Evolutionary conservation across 2,113 vertebrate genomes (phyloP), one percentile per base, ranked within the genome.

Genomic region (Tichodroma muraria): DNA sequence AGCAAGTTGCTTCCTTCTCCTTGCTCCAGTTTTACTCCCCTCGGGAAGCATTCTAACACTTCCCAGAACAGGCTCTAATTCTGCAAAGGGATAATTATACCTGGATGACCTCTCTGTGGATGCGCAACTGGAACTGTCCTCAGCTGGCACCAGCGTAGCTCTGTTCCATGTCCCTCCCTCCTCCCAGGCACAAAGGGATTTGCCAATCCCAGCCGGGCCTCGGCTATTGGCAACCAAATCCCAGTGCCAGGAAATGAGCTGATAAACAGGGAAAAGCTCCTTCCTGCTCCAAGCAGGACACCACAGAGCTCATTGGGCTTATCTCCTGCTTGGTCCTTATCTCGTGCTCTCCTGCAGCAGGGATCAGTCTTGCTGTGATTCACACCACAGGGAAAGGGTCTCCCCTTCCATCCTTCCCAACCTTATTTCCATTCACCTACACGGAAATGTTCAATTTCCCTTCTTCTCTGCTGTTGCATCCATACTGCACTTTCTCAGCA

Each of bases 21-120:
- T 96, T 95, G 96, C 76, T 96, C 95, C 88, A 93, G 45, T 96
- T 96, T 80, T 59, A 73, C 71, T 45, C 61, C 96, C 88, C 92
- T 80, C 0, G 5, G 90, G 95, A 82, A 77, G 72, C 38, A n/a
- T 52, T 75, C 84, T 20, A 45, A 31, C 47, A 2, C 68, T 83
- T 75, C 68, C 64, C 47, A 91, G 79, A 80, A 77, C 37, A 70
- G 33, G 18, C 56, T 53, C 89, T 85, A 82, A 70, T 90, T 95
- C 90, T 94, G 88, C 61, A 33, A 77, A 53, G 71, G 65, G 63
- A 94, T 95, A 94, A 96, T 96, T 93, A 90, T 49, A 90, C 72
- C 88, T 45, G 38, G 21, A n/a, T 4, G 65, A 86, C 83, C 92
- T 81, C 80, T 88, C 5, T 24, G 27, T 4, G 47, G 90, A 70